Percentiles rank a stretch among this genome's conserved stretches.
Conservation (phyloP, 1,140 invertebrate species). For the Lethrus apterus region DNA sequence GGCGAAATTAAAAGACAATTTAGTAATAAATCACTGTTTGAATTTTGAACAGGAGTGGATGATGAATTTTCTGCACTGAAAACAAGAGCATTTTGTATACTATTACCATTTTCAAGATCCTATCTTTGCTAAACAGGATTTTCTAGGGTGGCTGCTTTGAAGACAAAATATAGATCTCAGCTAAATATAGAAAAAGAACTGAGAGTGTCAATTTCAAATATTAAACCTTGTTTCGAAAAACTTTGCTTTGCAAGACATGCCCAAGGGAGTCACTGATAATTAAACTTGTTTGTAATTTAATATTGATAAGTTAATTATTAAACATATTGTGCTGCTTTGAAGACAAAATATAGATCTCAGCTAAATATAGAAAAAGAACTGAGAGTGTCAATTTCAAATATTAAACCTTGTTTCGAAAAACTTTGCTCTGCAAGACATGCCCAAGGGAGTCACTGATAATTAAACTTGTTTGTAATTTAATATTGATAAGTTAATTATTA, state of each 20-base stretch:
- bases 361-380: no score
- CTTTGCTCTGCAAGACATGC: no score
- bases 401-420: no score
- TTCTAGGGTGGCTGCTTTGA: slow-evolving; percentile 12
- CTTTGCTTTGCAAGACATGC: slow-evolving; percentile 13
- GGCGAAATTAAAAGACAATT: no score
- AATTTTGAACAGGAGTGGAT: no score
- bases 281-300: slow-evolving; percentile 8
- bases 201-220: no score
- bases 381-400: no score
- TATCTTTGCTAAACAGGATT: slow-evolving; percentile 14
- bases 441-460: slow-evolving; percentile 11
- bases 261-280: slow-evolving; percentile 11
- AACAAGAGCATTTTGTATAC: no score
- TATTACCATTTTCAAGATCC: no score
- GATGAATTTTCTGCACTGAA: slow-evolving; percentile 14
- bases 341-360: slow-evolving; percentile 12
- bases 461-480: slow-evolving; percentile 8
- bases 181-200: no score
- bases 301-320: slow-evolving; percentile 11
- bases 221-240: no score
- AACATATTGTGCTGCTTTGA: neutral
- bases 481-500: slow-evolving; percentile 11
- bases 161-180: slow-evolving; percentile 13
- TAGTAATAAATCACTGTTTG: no score